Conservation (phyloP, 2,113 vertebrate genomes). For the Excalfactoria chinensis region DNA sequence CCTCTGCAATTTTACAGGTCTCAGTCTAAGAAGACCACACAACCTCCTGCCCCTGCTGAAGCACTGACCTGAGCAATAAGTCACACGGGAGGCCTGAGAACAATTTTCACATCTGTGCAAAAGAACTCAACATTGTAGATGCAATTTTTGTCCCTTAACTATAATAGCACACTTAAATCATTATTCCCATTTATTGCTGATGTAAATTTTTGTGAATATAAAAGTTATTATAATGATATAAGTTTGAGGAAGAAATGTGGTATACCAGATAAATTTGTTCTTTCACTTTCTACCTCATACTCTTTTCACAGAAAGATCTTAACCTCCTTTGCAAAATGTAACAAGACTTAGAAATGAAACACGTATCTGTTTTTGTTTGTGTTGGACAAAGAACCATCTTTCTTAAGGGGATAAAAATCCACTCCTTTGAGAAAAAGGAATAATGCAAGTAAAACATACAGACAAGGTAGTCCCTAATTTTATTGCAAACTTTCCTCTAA, state of each 20-base stretch:
- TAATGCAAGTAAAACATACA: neutral
- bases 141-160: neutral
- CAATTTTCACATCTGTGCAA: neutral
- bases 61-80: neutral
- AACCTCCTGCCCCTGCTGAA: neutral
- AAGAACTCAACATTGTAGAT: neutral
- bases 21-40: neutral
- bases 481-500: neutral
- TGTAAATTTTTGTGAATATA: neutral
- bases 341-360: neutral
- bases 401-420: accelerated
- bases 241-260: neutral
- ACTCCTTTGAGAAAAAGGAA: neutral
- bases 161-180: neutral
- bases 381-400: neutral
- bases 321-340: accelerated
- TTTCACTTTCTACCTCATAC: neutral
- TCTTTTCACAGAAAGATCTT: neutral
- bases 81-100: neutral
- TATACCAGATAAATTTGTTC: neutral
- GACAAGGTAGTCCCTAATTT: neutral
- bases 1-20: neutral
- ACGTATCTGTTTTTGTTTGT: neutral
- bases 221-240: neutral
- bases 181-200: neutral